Conservation (phyloP, 1,140 invertebrate species). For the Solenopsis invicta region DNA sequence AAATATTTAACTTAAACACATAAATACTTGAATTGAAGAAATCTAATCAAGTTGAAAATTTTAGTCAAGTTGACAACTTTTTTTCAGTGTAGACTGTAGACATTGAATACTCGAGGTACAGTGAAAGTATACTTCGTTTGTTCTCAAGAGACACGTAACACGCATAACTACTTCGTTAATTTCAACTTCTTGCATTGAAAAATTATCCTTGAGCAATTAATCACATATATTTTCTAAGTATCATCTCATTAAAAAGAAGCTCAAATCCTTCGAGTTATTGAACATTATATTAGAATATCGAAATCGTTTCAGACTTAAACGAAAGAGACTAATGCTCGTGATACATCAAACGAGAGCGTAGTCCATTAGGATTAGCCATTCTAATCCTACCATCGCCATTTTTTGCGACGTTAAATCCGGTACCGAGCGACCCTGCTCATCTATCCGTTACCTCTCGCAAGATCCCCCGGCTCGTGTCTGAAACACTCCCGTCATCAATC, state of each 20-base stretch:
- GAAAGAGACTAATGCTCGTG: neutral
- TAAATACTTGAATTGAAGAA: too few relatives aligned
- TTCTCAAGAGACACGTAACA: neutral
- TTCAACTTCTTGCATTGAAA: neutral
- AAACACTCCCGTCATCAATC: slow-evolving; percentile 22
- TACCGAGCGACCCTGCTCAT: neutral
- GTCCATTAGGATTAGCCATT: neutral
- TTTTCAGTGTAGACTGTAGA: too few relatives aligned
- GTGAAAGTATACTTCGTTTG: neutral
- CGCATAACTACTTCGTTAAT: neutral
- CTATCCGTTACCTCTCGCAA: neutral
- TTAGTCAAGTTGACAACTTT: too few relatives aligned
- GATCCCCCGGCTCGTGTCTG: neutral
- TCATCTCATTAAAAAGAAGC: neutral
- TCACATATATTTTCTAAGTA: neutral
- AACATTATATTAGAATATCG: neutral
- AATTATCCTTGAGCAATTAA: neutral
- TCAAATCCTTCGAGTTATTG: neutral
- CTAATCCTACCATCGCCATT: neutral
- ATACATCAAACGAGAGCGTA: neutral
- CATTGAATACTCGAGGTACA: neutral
- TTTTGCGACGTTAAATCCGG: neutral
- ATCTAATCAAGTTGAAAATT: too few relatives aligned
- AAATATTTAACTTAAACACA: too few relatives aligned
- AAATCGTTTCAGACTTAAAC: neutral